These are phyloP conservation scores for Drosophila kepulauana DNA, from an alignment of 1,140 invertebrate genomes.

Conservation along the genomic window DNA sequence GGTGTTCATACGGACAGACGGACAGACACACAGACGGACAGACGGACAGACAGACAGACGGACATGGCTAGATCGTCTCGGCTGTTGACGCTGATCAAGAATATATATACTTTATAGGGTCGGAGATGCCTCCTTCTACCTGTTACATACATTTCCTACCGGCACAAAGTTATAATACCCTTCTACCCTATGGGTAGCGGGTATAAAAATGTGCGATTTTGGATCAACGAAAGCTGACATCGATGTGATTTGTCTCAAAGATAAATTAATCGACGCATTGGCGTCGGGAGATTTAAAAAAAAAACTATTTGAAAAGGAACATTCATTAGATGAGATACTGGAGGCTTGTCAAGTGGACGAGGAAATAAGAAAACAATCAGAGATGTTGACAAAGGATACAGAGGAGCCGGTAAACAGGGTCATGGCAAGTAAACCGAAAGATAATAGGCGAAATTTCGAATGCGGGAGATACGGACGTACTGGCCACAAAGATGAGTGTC, in stretches of 20 bases:
- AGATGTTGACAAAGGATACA: slow-evolving; percentile 14
- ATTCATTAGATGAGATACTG: slow-evolving; percentile 25
- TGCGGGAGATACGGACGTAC: slow-evolving; percentile 28
- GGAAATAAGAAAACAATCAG: slow-evolving; percentile 37
- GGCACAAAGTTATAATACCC: too few relatives aligned
- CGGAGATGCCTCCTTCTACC: too few relatives aligned
- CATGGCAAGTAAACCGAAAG: too few relatives aligned
- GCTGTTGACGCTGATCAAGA: too few relatives aligned
- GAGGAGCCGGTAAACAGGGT: background rate
- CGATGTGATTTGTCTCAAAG: slow-evolving; percentile 33
- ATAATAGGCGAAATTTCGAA: background rate
- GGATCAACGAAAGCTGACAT: slow-evolving; percentile 37
- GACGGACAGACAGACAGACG: too few relatives aligned
- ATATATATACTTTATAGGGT: too few relatives aligned
- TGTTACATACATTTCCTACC: too few relatives aligned
- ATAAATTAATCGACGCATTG: slow-evolving; percentile 2
- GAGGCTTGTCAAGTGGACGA: slow-evolving; percentile 29
- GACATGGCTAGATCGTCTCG: too few relatives aligned
- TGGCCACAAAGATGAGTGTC: slow-evolving; percentile 33
- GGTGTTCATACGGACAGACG: too few relatives aligned
- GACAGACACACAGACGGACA: too few relatives aligned
- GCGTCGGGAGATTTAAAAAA: too few relatives aligned
- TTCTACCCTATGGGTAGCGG: too few relatives aligned
- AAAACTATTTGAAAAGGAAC: slow-evolving; percentile 12
- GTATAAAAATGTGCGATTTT: slow-evolving; percentile 24